phyloP scores from a whole-genome alignment of 2,888 invertebrate species.

The Xestia rhomboidea region DNA sequence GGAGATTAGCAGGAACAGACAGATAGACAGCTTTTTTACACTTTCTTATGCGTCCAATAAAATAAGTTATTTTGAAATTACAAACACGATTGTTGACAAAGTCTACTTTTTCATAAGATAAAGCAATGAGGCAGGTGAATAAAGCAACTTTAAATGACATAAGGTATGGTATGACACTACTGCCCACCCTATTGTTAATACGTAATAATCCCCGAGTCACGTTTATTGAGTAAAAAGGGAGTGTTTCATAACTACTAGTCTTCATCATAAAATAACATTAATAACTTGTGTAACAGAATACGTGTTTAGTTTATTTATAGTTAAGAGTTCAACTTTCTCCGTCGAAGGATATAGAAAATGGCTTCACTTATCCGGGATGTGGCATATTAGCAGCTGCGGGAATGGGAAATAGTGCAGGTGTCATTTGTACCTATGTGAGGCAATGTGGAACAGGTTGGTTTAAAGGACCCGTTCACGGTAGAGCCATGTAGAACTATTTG shows the following conservation, averaged over 20 bases:
- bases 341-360: slow-evolving; percentile 41
- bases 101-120: too few relatives aligned
- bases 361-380: slow-evolving; percentile 54
- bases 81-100: too few relatives aligned
- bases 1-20: too few relatives aligned
- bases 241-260: not conserved
- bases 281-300: slow-evolving; percentile 4
- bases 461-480: not conserved
- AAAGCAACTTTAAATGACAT: too few relatives aligned
- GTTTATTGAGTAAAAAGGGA: not conserved
- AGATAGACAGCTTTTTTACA: too few relatives aligned
- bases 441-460: slow-evolving; percentile 5
- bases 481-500: not conserved
- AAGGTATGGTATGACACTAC: not conserved
- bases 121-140: too few relatives aligned
- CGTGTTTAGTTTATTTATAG: slow-evolving; percentile 35
- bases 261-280: not conserved
- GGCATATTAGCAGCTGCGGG: slow-evolving; percentile 34
- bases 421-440: not conserved
- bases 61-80: too few relatives aligned
- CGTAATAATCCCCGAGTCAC: not conserved
- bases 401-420: slow-evolving; percentile 21
- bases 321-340: slow-evolving; percentile 55
- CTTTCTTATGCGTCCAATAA: too few relatives aligned
- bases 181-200: not conserved